Conservation (phyloP, 2,888 invertebrate genomes). For the Drosophila trichaetosa region DNA sequence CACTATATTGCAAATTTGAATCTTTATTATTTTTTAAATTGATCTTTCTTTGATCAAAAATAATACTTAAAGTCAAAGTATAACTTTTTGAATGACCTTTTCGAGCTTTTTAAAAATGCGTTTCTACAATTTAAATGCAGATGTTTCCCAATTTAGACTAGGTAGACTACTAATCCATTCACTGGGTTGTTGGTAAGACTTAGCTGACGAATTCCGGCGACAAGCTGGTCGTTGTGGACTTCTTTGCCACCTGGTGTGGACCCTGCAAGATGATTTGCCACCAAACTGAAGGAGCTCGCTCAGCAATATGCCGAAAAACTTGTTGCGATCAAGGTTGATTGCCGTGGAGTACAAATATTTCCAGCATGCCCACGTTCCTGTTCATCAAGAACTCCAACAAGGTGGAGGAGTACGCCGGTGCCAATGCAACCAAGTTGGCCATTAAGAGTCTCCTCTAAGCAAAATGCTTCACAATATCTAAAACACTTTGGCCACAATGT, state of each 20-base stretch:
- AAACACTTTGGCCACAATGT: conserved; percentile 21
- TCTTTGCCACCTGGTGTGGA: conserved; percentile 96
- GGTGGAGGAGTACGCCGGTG: conserved; percentile 91
- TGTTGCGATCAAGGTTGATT: conserved; percentile 90
- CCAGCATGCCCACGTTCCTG: conserved; percentile 95
- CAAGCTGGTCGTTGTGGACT: conserved; percentile 94
- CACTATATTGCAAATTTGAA: not conserved
- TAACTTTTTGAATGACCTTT: not conserved
- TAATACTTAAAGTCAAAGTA: not conserved
- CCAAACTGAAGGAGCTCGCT: conserved; percentile 91
- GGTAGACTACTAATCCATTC: too few relatives aligned
- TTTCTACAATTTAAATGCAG: too few relatives aligned
- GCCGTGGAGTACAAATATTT: conserved; percentile 91
- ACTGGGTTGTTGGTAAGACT: conserved; percentile 78
- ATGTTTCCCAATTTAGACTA: too few relatives aligned
- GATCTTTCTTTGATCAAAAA: not conserved
- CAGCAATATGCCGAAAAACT: conserved; percentile 86
- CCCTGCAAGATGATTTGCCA: conserved; percentile 96
- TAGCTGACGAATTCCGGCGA: conserved; percentile 90
- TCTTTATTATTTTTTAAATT: not conserved
- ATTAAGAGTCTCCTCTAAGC: conserved; percentile 85
- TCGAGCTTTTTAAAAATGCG: not conserved
- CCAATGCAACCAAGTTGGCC: conserved; percentile 90
- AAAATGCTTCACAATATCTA: conserved; percentile 25
- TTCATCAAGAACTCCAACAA: conserved; percentile 91